Base-by-base conservation (phyloP, 2,797 vertebrate genomes). In the Muscicapa striata region DNA sequence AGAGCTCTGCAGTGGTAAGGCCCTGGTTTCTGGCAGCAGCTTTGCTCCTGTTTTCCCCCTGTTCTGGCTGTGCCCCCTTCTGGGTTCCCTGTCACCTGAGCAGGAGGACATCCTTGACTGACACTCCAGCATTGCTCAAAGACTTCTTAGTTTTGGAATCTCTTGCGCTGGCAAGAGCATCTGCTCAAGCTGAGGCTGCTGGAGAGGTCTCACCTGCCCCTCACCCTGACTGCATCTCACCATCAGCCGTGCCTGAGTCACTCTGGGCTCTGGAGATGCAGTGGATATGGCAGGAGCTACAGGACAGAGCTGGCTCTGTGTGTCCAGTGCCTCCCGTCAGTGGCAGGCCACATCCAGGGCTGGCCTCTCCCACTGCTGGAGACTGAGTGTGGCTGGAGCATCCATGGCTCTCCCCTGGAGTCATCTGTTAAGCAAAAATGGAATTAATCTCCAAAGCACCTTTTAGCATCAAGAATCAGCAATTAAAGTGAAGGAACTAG, bases 101-200 rank as follows among this genome's bases (percentile, higher is more conserved):
- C 0, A 0, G 61, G 57, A 30, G 10, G 20, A 77, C 1, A 3
- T 69, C 78, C 30, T 74, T 0, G 0, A 24, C 34, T 69, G 15
- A 80, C 9, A 7, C 34, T 89, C 77, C 51, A n/a, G 49, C 0
- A 4, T 55, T 51, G 41, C 38, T 68, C 34, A 69, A 58, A 29
- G 29, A 43, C 46, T 69, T 77, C 19, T 18, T 77, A 45, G 16
- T 63, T 89, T n/a, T 70, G 58, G 16, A 49, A 17, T 54, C 18
- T 66, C 21, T 69, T 57, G 26, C 63, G 52, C 38, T 80, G 43
- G n/a, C 14, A 13, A 66, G 34, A 46, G 61, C 57, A 52, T 45
- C 43, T 77, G 30, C 48, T 62, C 51, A 13, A 54, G 51, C 55
- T 64, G 59, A 10, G 46, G 51, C 51, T 48, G 29, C 59, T 13